Evolutionary conservation across 2,113 vertebrate species (phyloP), one percentile per base, ranked within the genome.

Genomic region (Corythornis madagascariensis): DNA sequence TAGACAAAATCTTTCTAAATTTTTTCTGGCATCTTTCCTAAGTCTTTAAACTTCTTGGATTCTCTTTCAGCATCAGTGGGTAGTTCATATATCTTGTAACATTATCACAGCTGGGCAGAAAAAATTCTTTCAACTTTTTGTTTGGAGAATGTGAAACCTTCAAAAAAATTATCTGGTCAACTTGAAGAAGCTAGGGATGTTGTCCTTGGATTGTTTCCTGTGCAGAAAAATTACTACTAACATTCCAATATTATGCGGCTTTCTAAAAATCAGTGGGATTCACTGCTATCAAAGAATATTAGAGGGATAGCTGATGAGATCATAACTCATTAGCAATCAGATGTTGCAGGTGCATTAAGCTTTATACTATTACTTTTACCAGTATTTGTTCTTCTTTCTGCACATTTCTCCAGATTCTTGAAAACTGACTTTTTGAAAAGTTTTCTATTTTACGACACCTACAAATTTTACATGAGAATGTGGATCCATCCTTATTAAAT

Each of bases 251-350:
- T 86, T 71, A 43, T 75, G 91, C 48, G 9, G 7, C 83, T 95
- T 95, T 88, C 72, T 76, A 96, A 92, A 96, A 92, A 95, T 95
- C 96, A 92, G 5, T 93, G 55, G 55, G 88, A 89, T 73, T 57
- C 67, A 33, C 73, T 84, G 78, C 82, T 74, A 9, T 88, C 82
- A 52, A 95, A 61, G 29, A 63, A 52, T 40, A 19, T 84, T 75
- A 70, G 61, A 94, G 63, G 48, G 71, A 79, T 85, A 78, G 69
- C 65, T 69, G 43, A 13, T 86, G 47, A 87, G 77, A 70, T 86
- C 76, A 50, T 48, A 92, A 84, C 18, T 93, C 81, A 85, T 53
- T 79, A 89, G 84, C 83, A 91, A 63, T 82, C 85, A 86, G 70
- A 95, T 96, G 89, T 92, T 96, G 38, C 24, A 94, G 72, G 42